Conservation (phyloP, 2,797 vertebrate genomes). For the Botia kubotai region DNA sequence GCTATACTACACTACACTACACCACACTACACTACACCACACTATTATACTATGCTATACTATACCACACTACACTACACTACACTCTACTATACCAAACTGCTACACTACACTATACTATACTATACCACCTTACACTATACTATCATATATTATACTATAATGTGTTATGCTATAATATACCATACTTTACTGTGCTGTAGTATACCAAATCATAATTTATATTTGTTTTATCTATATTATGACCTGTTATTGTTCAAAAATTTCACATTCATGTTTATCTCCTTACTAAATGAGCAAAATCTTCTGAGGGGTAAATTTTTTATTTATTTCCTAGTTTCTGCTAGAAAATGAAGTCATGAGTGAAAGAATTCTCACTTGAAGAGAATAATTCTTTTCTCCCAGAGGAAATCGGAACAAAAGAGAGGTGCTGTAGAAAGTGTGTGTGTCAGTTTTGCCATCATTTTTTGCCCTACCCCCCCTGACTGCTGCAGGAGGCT, state of each 20-base stretch:
- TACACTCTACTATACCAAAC: too few relatives aligned
- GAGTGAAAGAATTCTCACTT: not conserved
- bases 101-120: too few relatives aligned
- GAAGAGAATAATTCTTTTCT: not conserved
- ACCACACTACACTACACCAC: too few relatives aligned
- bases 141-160: too few relatives aligned
- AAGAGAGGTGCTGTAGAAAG: not conserved
- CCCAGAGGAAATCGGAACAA: conserved; percentile 13
- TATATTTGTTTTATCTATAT: too few relatives aligned
- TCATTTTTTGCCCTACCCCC: conserved; percentile 14
- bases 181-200: too few relatives aligned
- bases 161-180: too few relatives aligned
- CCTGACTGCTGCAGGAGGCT: conserved; percentile 11
- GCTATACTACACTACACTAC: not conserved
- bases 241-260: not conserved
- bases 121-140: too few relatives aligned
- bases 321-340: not conserved
- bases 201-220: too few relatives aligned
- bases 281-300: not conserved
- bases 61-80: too few relatives aligned
- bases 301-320: not conserved
- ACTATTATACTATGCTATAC: too few relatives aligned
- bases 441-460: conserved; percentile 26
- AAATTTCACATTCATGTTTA: not conserved
- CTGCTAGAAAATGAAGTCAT: not conserved